These are phyloP conservation scores for Caenorhabditis virilis DNA, from an alignment of 2,888 invertebrate genomes.

Conservation along the genomic window DNA sequence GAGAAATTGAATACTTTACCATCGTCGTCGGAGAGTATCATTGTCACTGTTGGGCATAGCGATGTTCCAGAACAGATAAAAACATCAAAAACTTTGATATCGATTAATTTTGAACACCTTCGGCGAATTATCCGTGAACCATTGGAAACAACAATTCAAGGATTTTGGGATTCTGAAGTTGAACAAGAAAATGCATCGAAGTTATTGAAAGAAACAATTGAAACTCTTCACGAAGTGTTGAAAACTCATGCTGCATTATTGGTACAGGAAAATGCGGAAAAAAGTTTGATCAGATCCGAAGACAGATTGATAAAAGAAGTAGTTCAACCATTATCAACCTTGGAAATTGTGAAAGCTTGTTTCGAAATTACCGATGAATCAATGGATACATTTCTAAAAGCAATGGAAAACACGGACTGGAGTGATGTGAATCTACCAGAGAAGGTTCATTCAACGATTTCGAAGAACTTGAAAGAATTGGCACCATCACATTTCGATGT, in stretches of 20 bases:
- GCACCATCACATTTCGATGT: conserved; percentile 10
- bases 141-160: conserved; percentile 16
- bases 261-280: conserved; percentile 3
- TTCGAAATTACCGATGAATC: conserved; percentile 8
- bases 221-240: conserved; percentile 9
- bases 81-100: conserved; percentile 5
- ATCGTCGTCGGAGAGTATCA: conserved; percentile 10
- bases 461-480: conserved; percentile 16
- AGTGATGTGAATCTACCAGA: conserved; percentile 8
- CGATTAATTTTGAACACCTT: neutral
- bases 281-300: conserved; percentile 3
- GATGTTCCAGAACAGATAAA: conserved; percentile 15
- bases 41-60: conserved; percentile 7
- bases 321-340: conserved; percentile 4
- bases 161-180: conserved; percentile 36
- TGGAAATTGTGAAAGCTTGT: conserved; percentile 7
- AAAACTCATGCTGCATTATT: conserved; percentile 13
- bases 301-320: conserved; percentile 4
- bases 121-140: conserved; percentile 12
- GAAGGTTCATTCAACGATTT: conserved; percentile 9
- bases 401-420: conserved; percentile 28
- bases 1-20: conserved; percentile 17
- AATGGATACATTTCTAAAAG: conserved; percentile 18
- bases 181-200: conserved; percentile 13
- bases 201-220: conserved; percentile 13